Conservation (phyloP, 1,140 invertebrate species). For the Drosophila mauritiana region DNA sequence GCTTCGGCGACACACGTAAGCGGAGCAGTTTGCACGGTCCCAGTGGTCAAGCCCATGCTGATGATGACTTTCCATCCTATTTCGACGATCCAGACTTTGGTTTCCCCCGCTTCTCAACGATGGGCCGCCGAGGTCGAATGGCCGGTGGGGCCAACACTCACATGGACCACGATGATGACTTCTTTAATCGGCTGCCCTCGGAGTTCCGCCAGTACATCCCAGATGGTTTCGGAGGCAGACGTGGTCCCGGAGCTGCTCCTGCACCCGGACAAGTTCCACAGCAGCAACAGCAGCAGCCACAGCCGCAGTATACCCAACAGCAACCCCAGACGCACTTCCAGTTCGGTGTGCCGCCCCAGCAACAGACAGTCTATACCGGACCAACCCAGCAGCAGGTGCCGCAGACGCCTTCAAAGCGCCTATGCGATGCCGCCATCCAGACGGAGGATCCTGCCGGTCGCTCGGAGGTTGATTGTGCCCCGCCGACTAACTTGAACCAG, state of each 20-base stretch:
- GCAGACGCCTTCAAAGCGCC: conserved; percentile 70
- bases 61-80: conserved; percentile 72
- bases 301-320: conserved; percentile 70
- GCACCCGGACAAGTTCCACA: conserved; percentile 60
- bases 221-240: conserved; percentile 85
- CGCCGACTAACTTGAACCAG: conserved; percentile 86
- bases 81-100: conserved; percentile 85
- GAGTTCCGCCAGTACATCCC: conserved; percentile 87
- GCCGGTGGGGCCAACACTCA: conserved; percentile 67
- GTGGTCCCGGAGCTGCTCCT: conserved; percentile 66
- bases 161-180: conserved; percentile 84
- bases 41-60: conserved; percentile 48
- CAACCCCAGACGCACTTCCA: conserved; percentile 66
- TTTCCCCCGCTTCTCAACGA: conserved; percentile 77
- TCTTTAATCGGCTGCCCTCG: conserved; percentile 87
- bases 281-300: conserved; percentile 28
- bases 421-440: conserved; percentile 85
- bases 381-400: conserved; percentile 69
- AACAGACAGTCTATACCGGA: conserved; percentile 60
- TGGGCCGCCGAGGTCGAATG: conserved; percentile 66
- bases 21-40: conserved; percentile 85
- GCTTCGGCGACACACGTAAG: conserved; percentile 86
- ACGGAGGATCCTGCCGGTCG: conserved; percentile 72
- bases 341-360: conserved; percentile 23
- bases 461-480: conserved; percentile 71